phyloP scores from a whole-genome alignment of 2,113 vertebrate genomes.

The Mus spicilegus region DNA sequence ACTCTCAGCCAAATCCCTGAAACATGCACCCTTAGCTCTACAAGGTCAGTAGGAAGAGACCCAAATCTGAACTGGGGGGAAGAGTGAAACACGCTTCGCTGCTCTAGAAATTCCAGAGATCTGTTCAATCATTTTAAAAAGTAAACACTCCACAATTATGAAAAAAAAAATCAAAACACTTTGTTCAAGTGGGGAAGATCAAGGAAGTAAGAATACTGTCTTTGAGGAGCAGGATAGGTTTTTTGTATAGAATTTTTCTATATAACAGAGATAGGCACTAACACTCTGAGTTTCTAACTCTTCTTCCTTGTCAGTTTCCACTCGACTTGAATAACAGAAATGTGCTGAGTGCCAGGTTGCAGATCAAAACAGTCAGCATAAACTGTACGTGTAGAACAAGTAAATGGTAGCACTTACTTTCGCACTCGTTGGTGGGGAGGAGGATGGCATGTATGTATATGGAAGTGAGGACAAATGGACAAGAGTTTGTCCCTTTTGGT shows the following conservation, averaged over 20 bases:
- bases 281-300: neutral
- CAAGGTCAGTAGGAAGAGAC: constrained; percentile 20
- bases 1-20: constrained; percentile 3
- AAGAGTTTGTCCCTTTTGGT: too few species aligned
- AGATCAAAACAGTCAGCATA: neutral
- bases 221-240: neutral
- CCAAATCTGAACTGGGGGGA: neutral
- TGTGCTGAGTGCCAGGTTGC: constrained; percentile 4
- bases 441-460: too few species aligned
- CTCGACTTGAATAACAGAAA: constrained; percentile 48
- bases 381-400: constrained; percentile 40
- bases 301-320: neutral
- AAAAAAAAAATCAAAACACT: constrained; percentile 66
- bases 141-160: constrained; percentile 70
- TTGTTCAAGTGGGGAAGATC: constrained; percentile 57
- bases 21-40: neutral
- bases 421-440: too few species aligned
- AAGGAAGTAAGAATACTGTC: constrained; percentile 55
- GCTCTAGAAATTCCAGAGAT: constrained; percentile 48
- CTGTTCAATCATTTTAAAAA: constrained; percentile 62
- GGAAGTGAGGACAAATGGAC: neutral
- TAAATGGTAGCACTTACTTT: neutral
- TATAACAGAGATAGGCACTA: constrained; percentile 12
- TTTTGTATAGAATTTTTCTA: constrained; percentile 47
- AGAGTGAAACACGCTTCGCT: neutral